phyloP scores from a whole-genome alignment of 2,888 invertebrate species.

The Oscheius sp. region DNA sequence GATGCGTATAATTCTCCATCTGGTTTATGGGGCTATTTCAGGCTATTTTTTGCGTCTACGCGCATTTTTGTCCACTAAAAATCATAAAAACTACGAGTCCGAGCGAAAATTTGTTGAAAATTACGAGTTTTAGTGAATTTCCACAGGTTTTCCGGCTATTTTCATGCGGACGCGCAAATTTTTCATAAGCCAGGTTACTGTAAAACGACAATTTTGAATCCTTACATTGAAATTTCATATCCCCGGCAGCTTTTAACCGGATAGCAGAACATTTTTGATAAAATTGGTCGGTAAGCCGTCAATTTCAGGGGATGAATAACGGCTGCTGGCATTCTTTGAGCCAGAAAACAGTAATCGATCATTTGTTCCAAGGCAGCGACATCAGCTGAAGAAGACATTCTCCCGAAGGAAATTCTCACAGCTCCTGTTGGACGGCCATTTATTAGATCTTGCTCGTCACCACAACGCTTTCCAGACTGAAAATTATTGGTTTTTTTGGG shows the following conservation, averaged over 20 bases:
- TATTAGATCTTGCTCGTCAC: conserved; percentile 66
- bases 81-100: no score
- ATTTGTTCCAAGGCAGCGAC: conserved; percentile 55
- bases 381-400: conserved; percentile 83
- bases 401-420: conserved; percentile 90
- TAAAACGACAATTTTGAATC: no score
- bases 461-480: conserved; percentile 68
- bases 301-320: background rate
- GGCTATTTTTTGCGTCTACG: no score
- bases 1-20: no score
- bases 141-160: no score
- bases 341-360: conserved; percentile 66
- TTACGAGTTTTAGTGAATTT: no score
- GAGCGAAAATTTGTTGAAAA: no score
- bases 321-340: background rate
- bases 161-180: no score
- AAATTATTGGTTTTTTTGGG: background rate
- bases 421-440: conserved; percentile 90
- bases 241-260: conserved; percentile 63
- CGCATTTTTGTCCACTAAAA: no score
- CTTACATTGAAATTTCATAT: conserved; percentile 39
- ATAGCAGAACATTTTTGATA: conserved; percentile 51
- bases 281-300: conserved; percentile 19
- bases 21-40: no score
- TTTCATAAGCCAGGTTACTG: no score